phyloP scores from a whole-genome alignment of 2,888 invertebrate genomes.

The Habroteleia sp. region DNA sequence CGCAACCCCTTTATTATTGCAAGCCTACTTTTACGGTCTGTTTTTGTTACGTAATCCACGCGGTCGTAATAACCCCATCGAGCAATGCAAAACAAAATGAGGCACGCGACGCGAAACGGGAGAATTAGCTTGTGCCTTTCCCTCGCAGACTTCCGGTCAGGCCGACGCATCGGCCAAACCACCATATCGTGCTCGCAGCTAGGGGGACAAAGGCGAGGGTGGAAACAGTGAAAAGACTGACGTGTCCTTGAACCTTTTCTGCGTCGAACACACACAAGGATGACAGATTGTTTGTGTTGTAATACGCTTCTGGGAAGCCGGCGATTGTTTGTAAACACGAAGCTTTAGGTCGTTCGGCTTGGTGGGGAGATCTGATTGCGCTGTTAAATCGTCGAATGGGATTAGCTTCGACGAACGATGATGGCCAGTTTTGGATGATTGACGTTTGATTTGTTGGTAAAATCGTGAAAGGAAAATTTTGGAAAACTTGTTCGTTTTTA shows the following conservation, averaged over 20 bases:
- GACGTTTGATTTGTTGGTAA: no score
- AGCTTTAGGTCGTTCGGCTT: neutral
- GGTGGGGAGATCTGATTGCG: no score
- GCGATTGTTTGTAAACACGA: slow-evolving; percentile 24
- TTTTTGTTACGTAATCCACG: slow-evolving; percentile 33
- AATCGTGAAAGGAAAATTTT: no score
- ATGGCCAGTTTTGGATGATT: no score
- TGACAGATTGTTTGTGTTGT: slow-evolving; percentile 5
- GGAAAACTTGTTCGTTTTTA: no score
- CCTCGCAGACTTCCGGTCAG: slow-evolving; percentile 19
- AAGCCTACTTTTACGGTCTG: slow-evolving; percentile 8
- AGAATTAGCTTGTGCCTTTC: slow-evolving; percentile 2
- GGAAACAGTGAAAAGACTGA: slow-evolving; percentile 35
- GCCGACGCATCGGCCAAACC: slow-evolving; percentile 23
- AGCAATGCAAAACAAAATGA: slow-evolving; percentile 28
- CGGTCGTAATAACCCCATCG: slow-evolving; percentile 25
- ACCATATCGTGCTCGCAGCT: slow-evolving; percentile 17
- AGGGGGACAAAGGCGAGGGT: slow-evolving; percentile 25
- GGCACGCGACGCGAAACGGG: slow-evolving; percentile 17
- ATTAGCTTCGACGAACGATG: no score
- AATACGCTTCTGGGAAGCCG: slow-evolving; percentile 15
- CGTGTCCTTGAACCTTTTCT: slow-evolving; percentile 42
- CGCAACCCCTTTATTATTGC: slow-evolving; percentile 13
- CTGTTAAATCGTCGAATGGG: no score
- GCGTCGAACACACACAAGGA: neutral